These are phyloP conservation scores for Beroe forskalii DNA, from an alignment of 37 sponge, comb jelly and placozoan genomes.

Conservation along the genomic window DNA sequence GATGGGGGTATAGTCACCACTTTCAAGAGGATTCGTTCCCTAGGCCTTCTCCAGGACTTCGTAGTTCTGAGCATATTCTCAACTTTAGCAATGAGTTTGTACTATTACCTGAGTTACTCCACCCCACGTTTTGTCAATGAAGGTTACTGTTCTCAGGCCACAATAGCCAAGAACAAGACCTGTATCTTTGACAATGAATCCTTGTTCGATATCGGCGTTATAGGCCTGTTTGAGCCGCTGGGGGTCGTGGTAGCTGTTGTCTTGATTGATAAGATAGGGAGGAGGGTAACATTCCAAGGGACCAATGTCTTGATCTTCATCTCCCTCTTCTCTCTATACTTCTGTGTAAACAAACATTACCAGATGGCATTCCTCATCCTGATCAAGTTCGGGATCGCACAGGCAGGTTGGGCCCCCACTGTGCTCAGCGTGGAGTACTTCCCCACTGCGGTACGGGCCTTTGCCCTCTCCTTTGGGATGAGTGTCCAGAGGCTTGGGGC, in stretches of 20 bases:
- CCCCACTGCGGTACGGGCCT: background rate
- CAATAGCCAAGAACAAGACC: background rate
- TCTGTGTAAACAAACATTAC: constrained; percentile 7
- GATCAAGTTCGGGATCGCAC: background rate
- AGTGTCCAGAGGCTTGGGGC: background rate
- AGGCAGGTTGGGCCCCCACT: background rate
- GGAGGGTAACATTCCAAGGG: background rate
- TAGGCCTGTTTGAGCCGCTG: constrained; percentile 3
- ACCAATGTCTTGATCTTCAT: background rate
- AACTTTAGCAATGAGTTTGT: background rate
- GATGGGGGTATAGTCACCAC: background rate
- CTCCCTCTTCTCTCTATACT: background rate
- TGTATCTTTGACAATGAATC: background rate
- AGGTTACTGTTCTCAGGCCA: background rate
- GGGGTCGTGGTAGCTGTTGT: constrained; percentile 8
- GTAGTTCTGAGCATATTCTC: background rate
- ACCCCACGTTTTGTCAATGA: constrained; percentile 12
- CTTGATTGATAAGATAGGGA: background rate
- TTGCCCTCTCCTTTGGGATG: background rate
- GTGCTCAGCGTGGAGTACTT: constrained; percentile 3
- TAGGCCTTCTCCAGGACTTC: background rate
- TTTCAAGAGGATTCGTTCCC: background rate
- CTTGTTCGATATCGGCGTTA: constrained; percentile 18
- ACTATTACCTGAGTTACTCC: background rate
- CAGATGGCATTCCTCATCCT: background rate